These are phyloP conservation scores for Drosophila falleni DNA, from an alignment of 2,888 invertebrate genomes.

Conservation along the genomic window DNA sequence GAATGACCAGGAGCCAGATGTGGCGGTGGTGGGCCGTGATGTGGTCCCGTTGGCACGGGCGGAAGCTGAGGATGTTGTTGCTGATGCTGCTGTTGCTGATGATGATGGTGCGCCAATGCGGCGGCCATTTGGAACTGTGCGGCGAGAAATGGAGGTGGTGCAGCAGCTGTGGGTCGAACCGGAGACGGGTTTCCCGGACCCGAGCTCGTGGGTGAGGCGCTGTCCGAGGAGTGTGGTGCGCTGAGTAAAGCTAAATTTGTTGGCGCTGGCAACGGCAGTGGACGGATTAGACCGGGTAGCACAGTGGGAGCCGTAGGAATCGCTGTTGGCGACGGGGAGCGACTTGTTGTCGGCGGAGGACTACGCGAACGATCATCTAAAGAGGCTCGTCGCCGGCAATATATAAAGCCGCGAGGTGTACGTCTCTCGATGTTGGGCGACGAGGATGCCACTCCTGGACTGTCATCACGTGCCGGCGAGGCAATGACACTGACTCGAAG, in stretches of 20 bases:
- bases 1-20: conserved; percentile 73
- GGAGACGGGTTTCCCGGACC: conserved; percentile 41
- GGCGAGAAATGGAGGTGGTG: conserved; percentile 87
- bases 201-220: conserved; percentile 57
- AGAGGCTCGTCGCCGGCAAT: conserved; percentile 76
- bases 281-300: conserved; percentile 83
- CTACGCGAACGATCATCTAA: conserved; percentile 69
- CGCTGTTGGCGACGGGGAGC: conserved; percentile 56
- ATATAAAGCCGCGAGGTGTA: conserved; percentile 75
- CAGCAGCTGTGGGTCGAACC: conserved; percentile 55
- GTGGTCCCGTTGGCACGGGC: conserved; percentile 83
- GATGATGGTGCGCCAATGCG: conserved; percentile 88
- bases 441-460: conserved; percentile 53
- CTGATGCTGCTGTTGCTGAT: conserved; percentile 85
- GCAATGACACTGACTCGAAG: conserved; percentile 67
- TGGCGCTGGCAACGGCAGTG: conserved; percentile 83
- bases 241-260: conserved; percentile 73
- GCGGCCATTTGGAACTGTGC: conserved; percentile 95
- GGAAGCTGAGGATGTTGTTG: conserved; percentile 70
- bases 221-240: conserved; percentile 45
- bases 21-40: conserved; percentile 73
- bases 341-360: conserved; percentile 60
- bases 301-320: conserved; percentile 40
- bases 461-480: conserved; percentile 76
- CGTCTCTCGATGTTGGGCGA: conserved; percentile 63